Conservation (phyloP, 2,797 vertebrate genomes). For the Apogon talboti region DNA sequence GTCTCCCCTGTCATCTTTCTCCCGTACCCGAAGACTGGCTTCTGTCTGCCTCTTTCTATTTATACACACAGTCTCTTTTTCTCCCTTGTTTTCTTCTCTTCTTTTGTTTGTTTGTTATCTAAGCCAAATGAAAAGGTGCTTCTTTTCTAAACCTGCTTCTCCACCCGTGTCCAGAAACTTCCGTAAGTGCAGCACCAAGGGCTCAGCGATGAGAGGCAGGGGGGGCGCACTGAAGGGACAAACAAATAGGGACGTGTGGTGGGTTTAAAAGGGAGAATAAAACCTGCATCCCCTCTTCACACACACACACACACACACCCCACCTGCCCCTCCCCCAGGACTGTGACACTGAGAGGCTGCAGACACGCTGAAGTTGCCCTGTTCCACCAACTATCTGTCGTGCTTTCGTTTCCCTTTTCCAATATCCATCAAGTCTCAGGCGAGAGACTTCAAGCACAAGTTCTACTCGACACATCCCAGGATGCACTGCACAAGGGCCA, state of each 20-base stretch:
- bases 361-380: conserved; percentile 13
- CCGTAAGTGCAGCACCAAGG: conserved; percentile 45
- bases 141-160: conserved; percentile 65
- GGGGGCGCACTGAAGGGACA: background rate
- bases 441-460: conserved; percentile 60
- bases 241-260: conserved; percentile 19
- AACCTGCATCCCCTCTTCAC: background rate
- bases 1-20: background rate
- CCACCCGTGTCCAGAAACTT: conserved; percentile 48
- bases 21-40: conserved; percentile 48
- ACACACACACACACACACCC: too few relatives aligned
- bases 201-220: conserved; percentile 20
- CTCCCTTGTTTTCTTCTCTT: conserved; percentile 32
- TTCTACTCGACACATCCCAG: conserved; percentile 56
- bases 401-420: conserved; percentile 29
- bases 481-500: conserved; percentile 61
- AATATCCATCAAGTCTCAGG: background rate
- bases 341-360: conserved; percentile 36
- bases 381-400: conserved; percentile 53
- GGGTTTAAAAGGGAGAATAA: conserved; percentile 1
- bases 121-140: conserved; percentile 86
- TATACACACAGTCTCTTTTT: conserved; percentile 61
- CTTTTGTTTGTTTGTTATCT: conserved; percentile 61
- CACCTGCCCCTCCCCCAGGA: conserved; percentile 18
- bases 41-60: conserved; percentile 70